Conservation (phyloP, 2,888 invertebrate genomes). For the Gryllus longicercus region DNA sequence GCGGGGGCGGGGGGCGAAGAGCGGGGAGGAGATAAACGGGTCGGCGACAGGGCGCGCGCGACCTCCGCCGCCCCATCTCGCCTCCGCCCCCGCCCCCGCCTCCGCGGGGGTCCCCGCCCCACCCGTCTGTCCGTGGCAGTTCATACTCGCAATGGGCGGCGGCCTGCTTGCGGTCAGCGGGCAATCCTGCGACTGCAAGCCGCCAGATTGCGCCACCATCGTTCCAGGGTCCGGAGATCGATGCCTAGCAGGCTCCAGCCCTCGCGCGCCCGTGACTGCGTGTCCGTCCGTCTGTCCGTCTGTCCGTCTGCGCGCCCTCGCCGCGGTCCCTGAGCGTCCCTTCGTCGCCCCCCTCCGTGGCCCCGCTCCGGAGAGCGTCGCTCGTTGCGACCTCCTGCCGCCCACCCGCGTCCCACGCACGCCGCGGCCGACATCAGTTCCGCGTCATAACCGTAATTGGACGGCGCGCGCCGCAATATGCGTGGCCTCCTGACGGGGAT, state of each 20-base stretch:
- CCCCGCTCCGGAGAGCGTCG: too few species aligned
- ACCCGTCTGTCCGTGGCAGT: neutral
- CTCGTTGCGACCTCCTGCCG: too few species aligned
- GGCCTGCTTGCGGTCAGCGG: conserved; percentile 4
- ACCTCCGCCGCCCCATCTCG: neutral
- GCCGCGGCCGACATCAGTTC: neutral
- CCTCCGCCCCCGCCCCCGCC: neutral
- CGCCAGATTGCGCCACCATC: neutral
- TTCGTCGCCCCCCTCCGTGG: too few species aligned
- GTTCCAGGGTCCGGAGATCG: neutral
- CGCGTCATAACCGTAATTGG: neutral
- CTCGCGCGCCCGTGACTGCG: neutral
- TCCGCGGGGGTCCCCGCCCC: neutral
- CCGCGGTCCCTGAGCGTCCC: too few species aligned
- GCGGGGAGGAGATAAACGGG: neutral
- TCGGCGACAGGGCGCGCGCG: neutral
- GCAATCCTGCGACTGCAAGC: neutral
- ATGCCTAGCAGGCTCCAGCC: neutral
- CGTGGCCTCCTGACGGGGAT: too few species aligned
- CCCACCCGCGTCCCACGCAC: too few species aligned
- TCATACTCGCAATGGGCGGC: neutral
- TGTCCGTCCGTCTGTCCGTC: too few species aligned
- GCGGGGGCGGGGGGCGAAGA: neutral
- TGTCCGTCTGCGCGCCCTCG: too few species aligned
- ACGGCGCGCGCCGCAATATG: neutral